A percentile compares a stretch with the other conserved stretches of the same genome.
These are phyloP conservation scores for Argentina silus DNA, from an alignment of 2,797 vertebrate genomes.

Conservation along the genomic window DNA sequence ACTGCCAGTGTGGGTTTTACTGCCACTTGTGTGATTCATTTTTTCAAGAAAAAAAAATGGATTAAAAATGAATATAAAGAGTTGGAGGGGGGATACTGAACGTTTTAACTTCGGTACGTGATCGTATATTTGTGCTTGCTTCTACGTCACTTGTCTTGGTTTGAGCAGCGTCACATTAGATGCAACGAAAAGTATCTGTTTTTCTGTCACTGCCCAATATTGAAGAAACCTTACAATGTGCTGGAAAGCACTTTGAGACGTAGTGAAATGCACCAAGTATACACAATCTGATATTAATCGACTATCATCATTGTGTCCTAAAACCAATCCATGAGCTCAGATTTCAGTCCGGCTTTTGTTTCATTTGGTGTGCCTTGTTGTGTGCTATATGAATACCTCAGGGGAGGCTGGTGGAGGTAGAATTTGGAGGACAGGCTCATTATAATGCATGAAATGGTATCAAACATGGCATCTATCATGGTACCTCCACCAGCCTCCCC, in stretches of 20 bases:
- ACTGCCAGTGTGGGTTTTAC: conserved; percentile 30
- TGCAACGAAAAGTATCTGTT: background rate
- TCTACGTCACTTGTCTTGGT: conserved; percentile 49
- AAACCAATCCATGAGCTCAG: conserved; percentile 22
- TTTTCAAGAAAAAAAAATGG: background rate
- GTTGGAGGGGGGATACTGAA: conserved; percentile 16
- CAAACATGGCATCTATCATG: too few relatives aligned
- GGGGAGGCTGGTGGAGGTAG: too few relatives aligned
- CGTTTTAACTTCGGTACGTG: background rate
- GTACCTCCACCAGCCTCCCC: too few relatives aligned
- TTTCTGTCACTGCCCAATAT: background rate
- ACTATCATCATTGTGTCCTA: background rate
- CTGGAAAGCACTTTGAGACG: conserved; percentile 1
- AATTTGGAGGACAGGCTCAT: too few relatives aligned
- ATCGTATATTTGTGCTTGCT: conserved; percentile 47
- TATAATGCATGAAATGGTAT: too few relatives aligned
- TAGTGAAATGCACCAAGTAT: background rate
- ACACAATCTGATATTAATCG: background rate
- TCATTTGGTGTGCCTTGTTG: conserved; percentile 54
- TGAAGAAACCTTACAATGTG: conserved; percentile 12
- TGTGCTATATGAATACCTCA: background rate
- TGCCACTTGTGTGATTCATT: conserved; percentile 21
- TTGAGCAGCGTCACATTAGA: background rate
- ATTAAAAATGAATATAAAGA: conserved; percentile 7
- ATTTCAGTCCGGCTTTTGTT: conserved; percentile 19